A percentile compares a stretch with the other conserved stretches of the same genome.
Conservation (phyloP, 30 jellyfish, hydroid and myxozoan genomes). For the Chironex yamaguchii region DNA sequence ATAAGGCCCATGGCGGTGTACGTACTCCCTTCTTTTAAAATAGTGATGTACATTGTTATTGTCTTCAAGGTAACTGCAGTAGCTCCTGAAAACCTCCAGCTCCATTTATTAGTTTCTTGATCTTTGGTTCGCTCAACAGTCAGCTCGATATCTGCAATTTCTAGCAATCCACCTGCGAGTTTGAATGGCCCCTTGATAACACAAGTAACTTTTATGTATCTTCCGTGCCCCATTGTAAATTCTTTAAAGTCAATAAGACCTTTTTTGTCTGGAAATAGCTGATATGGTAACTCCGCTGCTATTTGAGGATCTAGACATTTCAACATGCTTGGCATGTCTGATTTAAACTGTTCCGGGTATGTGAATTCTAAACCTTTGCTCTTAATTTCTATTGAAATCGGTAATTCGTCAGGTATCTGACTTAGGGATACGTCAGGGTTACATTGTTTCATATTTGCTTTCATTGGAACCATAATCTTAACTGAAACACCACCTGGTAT, state of each 20-base stretch:
- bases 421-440: constrained; percentile 6
- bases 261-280: constrained; percentile 57
- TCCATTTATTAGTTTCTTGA: not conserved
- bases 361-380: constrained; percentile 56
- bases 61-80: constrained; percentile 62
- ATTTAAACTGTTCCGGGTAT: constrained; percentile 64
- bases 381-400: constrained; percentile 36
- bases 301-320: constrained; percentile 71
- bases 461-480: constrained; percentile 65
- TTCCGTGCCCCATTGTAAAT: constrained; percentile 26
- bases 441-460: constrained; percentile 57
- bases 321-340: constrained; percentile 74
- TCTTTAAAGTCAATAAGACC: constrained; percentile 71
- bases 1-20: constrained; percentile 56
- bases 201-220: constrained; percentile 33
- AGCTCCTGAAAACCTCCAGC: constrained; percentile 35
- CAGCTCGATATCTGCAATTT: constrained; percentile 45
- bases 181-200: constrained; percentile 68
- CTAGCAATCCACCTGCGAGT: constrained; percentile 60
- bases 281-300: constrained; percentile 69
- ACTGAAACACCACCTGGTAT: constrained; percentile 65
- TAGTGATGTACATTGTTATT: constrained; percentile 46
- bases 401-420: constrained; percentile 57
- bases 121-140: not conserved
- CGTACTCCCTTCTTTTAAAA: constrained; percentile 53